These are phyloP conservation scores for Haliaeetus leucogaster DNA, from an alignment of 2,113 vertebrate genomes.

Conservation along the genomic window DNA sequence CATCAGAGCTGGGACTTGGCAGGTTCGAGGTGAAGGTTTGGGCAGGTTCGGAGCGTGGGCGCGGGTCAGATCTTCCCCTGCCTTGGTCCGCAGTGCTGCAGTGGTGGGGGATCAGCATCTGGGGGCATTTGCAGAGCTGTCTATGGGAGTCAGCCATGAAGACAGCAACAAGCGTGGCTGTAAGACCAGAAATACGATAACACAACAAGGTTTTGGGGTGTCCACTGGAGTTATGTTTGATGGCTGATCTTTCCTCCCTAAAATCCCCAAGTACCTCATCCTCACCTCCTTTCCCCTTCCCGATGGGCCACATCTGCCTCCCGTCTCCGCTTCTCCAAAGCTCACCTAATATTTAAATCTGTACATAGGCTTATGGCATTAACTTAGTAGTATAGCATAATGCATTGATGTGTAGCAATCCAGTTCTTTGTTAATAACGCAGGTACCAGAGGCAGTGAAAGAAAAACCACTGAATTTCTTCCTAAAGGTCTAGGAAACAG, in stretches of 20 bases:
- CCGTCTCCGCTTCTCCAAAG: background rate
- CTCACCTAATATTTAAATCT: background rate
- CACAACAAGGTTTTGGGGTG: background rate
- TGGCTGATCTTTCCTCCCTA: background rate
- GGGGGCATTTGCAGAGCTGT: background rate
- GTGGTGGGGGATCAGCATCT: rapidly evolving
- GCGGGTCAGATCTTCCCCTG: background rate
- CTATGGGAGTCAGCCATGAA: background rate
- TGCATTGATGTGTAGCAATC: rapidly evolving
- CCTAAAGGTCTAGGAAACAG: background rate
- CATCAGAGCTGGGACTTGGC: rapidly evolving
- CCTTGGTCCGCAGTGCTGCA: rapidly evolving
- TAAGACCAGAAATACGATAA: rapidly evolving
- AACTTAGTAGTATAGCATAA: too few relatives aligned
- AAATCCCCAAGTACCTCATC: background rate
- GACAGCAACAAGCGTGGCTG: rapidly evolving
- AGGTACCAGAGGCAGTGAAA: background rate
- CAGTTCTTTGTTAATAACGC: background rate
- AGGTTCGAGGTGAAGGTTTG: background rate
- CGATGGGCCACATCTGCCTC: background rate
- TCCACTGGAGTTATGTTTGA: background rate
- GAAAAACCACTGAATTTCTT: background rate
- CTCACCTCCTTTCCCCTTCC: background rate
- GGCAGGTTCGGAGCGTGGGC: rapidly evolving
- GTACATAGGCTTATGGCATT: rapidly evolving